phyloP scores from a whole-genome alignment of 2,888 invertebrate species.

The Oxyscelio sp. region DNA sequence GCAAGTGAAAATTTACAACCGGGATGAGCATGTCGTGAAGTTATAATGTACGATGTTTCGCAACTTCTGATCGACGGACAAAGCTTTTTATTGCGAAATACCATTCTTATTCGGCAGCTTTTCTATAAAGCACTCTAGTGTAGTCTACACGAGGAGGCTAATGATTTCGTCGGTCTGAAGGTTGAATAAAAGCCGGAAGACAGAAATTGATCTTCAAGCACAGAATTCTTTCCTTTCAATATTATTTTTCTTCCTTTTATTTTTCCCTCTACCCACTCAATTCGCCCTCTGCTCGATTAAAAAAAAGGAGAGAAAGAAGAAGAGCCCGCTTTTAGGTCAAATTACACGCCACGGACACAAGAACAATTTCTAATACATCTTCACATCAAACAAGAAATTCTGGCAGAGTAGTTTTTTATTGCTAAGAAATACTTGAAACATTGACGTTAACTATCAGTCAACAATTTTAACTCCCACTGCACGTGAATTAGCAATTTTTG shows the following conservation, averaged over 20 bases:
- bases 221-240: constrained; percentile 67
- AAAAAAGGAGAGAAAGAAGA: too few species aligned
- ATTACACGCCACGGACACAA: constrained; percentile 35
- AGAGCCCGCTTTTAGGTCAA: constrained; percentile 31
- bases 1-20: constrained; percentile 59
- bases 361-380: constrained; percentile 23
- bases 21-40: constrained; percentile 52
- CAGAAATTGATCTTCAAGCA: constrained; percentile 84
- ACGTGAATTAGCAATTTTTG: too few species aligned
- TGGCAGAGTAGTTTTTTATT: background rate
- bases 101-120: constrained; percentile 72
- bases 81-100: constrained; percentile 66
- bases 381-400: constrained; percentile 8
- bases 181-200: constrained; percentile 81
- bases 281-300: constrained; percentile 46
- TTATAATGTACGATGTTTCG: constrained; percentile 74
- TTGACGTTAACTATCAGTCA: constrained; percentile 3
- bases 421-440: constrained; percentile 1
- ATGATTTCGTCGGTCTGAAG: constrained; percentile 78
- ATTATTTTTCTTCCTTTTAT: constrained; percentile 59
- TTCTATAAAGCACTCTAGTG: constrained; percentile 73
- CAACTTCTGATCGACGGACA: constrained; percentile 72
- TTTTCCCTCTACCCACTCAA: constrained; percentile 42
- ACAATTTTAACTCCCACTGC: background rate
- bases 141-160: constrained; percentile 71